These are phyloP conservation scores for Drosophila sordidula DNA, from an alignment of 2,888 invertebrate species.

Conservation along the genomic window DNA sequence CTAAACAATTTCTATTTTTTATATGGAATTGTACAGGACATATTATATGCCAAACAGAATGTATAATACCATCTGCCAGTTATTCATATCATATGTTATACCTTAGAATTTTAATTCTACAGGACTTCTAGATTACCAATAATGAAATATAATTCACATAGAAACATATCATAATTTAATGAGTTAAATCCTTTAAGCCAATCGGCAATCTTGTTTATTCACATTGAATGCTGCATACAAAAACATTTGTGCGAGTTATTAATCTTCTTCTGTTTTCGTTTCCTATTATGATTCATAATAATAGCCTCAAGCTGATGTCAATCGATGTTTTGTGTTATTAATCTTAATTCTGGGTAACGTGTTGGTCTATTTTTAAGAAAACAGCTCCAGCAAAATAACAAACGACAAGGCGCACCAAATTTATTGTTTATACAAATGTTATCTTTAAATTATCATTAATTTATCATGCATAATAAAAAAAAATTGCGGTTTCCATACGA, in stretches of 20 bases:
- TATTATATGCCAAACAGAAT: too few relatives aligned
- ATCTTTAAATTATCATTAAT: constrained; percentile 77
- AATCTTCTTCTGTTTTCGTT: constrained; percentile 10
- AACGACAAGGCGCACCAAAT: constrained; percentile 46
- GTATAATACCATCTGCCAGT: too few relatives aligned
- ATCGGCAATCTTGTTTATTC: background rate
- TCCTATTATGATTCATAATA: constrained; percentile 24
- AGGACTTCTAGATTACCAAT: background rate
- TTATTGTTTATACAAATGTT: constrained; percentile 73
- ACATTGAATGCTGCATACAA: background rate
- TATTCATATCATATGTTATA: background rate
- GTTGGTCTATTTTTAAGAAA: constrained; percentile 56
- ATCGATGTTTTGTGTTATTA: constrained; percentile 46
- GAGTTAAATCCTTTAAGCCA: background rate
- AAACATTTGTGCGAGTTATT: background rate
- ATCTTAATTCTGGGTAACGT: constrained; percentile 43
- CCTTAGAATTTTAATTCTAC: background rate
- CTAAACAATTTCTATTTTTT: too few relatives aligned
- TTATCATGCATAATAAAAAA: constrained; percentile 63
- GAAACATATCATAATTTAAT: background rate
- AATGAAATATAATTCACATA: background rate
- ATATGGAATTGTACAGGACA: too few relatives aligned
- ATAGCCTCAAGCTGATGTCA: constrained; percentile 20
- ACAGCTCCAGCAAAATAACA: constrained; percentile 13
- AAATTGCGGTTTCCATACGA: constrained; percentile 30